Conservation (phyloP, 2,113 vertebrate genomes). For the Myocastor coypus region DNA sequence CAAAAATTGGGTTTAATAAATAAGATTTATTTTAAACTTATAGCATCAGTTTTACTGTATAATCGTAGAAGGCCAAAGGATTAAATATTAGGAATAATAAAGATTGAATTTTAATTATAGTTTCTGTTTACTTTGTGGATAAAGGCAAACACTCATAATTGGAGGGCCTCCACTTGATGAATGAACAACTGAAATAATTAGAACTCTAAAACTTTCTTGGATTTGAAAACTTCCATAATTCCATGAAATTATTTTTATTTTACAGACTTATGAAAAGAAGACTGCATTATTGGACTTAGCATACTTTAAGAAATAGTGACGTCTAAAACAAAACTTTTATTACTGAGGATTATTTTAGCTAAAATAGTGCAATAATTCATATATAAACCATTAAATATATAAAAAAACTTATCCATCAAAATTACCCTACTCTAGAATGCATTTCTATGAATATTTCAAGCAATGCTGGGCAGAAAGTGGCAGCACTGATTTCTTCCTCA, state of each 20-base stretch:
- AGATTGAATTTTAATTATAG: background rate
- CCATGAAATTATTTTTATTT: background rate
- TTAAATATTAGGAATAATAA: background rate
- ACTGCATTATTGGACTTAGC: background rate
- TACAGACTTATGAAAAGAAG: background rate
- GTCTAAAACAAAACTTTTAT: slow-evolving; percentile 19
- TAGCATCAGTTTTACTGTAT: background rate
- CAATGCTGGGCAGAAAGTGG: background rate
- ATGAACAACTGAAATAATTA: slow-evolving; percentile 12
- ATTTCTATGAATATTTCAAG: slow-evolving; percentile 41
- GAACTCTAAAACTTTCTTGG: background rate
- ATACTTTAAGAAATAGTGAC: background rate
- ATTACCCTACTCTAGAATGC: background rate
- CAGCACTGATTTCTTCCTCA: background rate
- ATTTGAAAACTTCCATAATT: background rate
- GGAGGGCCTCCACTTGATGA: background rate
- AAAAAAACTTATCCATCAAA: background rate
- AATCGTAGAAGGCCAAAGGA: background rate
- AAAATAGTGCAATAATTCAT: background rate
- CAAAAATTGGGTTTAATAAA: background rate
- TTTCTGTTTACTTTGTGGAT: background rate
- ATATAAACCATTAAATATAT: slow-evolving; percentile 29
- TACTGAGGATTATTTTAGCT: slow-evolving; percentile 5
- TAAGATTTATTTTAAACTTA: slow-evolving; percentile 5
- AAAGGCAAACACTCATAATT: background rate